phyloP scores from a whole-genome alignment of 1,140 invertebrate genomes.

The Nephila pilipes region DNA sequence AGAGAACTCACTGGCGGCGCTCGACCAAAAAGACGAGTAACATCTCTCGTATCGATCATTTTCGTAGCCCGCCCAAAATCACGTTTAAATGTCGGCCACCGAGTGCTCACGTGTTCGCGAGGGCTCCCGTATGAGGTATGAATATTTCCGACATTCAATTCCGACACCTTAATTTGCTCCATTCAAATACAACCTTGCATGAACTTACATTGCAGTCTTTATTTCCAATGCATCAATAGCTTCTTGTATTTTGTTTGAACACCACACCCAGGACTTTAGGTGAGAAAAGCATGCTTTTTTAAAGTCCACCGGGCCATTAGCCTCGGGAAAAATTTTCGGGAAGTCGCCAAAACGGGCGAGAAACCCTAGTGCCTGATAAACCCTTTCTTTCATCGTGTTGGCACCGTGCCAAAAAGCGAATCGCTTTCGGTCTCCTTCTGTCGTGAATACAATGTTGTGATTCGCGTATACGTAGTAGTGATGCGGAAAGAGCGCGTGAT shows the following conservation, averaged over 20 bases:
- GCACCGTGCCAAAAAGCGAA: conserved; percentile 45
- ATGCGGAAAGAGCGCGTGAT: conserved; percentile 64
- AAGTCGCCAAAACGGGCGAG: conserved; percentile 31
- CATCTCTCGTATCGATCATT: conserved; percentile 55
- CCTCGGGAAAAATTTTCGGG: background rate
- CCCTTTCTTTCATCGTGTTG: background rate
- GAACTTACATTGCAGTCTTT: background rate
- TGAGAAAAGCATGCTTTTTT: conserved; percentile 38
- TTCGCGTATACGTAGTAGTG: conserved; percentile 58
- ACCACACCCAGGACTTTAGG: background rate
- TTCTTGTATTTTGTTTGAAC: background rate
- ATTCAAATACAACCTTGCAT: background rate
- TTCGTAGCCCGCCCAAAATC: conserved; percentile 35
- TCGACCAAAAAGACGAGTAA: background rate
- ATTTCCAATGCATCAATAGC: background rate
- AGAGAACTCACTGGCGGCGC: background rate
- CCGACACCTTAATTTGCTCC: background rate
- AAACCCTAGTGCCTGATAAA: background rate
- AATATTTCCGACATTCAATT: background rate
- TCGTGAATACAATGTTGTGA: conserved; percentile 55
- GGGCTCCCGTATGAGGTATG: conserved; percentile 25
- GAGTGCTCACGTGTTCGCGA: conserved; percentile 36
- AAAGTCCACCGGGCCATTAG: conserved; percentile 4
- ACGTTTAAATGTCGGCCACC: conserved; percentile 62
- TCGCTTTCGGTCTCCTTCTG: conserved; percentile 16